Base-by-base conservation (phyloP, 2,888 invertebrate genomes). In the Pristionchus mayeri region DNA sequence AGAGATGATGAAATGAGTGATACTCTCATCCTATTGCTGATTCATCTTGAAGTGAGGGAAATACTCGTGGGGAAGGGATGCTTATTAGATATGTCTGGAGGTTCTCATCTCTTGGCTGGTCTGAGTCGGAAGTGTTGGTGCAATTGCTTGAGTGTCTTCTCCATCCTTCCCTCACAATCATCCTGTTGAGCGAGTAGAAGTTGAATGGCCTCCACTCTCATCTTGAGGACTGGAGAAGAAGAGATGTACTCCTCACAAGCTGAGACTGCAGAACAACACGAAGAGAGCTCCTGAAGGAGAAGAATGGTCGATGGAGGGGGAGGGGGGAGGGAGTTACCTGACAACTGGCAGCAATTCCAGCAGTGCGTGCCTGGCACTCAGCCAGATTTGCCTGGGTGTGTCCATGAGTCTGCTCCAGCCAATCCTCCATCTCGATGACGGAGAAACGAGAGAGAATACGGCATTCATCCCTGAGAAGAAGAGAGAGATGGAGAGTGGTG, bases 241-340 rank as follows among this genome's bases (percentile, higher is more conserved):
- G 21, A 30, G n/a, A 83, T 67, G 71, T 83, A 83, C 52, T 83
- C n/a, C 52, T 83, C 83, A 24, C 83, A 83, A n/a, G 83, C 52
- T n/a, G 18, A 21, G 30, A 83, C 71, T 27, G 83, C 67, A 27
- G 83, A 83, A 52, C 83, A 83, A 37, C 83, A 83, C 21, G 30
- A 37, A 21, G 83, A 30, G 24, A 83, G 83, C 52, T 83, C 83
- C 83, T 83, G 57, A 57, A 24, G 24, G 16, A n/a, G 27, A n/a
- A n/a, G n/a, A 11, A 44, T 13, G 6, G 44, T 44, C 6, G 44
- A 13, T 6, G 57, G 57, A 24, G 27, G 57, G 57, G 21, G 21
- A 57, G 21, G 57, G 57, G 11, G 18, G 21, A 54, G 21, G n/a
- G 54, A 54, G 54, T 44, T 2, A 81, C 81, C 44, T 81, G 83